These are phyloP conservation scores for Ianthella basta DNA, from an alignment of 37 sponge, comb jelly and placozoan species.

Conservation along the genomic window DNA sequence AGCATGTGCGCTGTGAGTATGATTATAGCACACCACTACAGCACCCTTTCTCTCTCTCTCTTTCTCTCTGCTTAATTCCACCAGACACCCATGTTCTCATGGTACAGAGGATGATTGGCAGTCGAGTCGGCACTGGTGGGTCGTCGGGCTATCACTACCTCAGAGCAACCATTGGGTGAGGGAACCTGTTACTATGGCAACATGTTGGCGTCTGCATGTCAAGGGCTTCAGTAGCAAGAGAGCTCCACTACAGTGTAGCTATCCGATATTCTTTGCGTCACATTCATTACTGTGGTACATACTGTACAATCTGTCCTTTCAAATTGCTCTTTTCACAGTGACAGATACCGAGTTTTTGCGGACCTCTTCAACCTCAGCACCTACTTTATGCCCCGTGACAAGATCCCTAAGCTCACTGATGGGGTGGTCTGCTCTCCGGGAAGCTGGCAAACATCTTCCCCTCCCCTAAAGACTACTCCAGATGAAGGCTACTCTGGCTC, in stretches of 20 bases:
- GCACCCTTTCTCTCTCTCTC: constrained; percentile 49
- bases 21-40: too few relatives aligned
- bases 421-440: too few relatives aligned
- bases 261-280: too few relatives aligned
- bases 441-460: too few relatives aligned
- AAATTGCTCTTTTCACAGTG: constrained; percentile 3
- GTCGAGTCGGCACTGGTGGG: constrained; percentile 57
- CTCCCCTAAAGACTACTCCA: not conserved
- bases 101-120: constrained; percentile 70
- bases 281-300: too few relatives aligned
- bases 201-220: too few relatives aligned
- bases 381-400: constrained; percentile 29
- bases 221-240: too few relatives aligned
- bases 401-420: too few relatives aligned
- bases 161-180: constrained; percentile 50
- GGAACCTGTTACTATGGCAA: too few relatives aligned
- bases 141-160: constrained; percentile 71
- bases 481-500: constrained; percentile 82
- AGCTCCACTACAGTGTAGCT: too few relatives aligned
- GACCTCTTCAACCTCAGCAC: constrained; percentile 46
- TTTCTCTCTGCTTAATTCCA: not conserved
- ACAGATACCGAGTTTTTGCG: constrained; percentile 48
- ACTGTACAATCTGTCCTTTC: too few relatives aligned
- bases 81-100: constrained; percentile 52
- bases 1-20: constrained; percentile 19